Conservation (phyloP, 64 coral and sea anemone genomes). For the Dendrophyllia cribrosa region DNA sequence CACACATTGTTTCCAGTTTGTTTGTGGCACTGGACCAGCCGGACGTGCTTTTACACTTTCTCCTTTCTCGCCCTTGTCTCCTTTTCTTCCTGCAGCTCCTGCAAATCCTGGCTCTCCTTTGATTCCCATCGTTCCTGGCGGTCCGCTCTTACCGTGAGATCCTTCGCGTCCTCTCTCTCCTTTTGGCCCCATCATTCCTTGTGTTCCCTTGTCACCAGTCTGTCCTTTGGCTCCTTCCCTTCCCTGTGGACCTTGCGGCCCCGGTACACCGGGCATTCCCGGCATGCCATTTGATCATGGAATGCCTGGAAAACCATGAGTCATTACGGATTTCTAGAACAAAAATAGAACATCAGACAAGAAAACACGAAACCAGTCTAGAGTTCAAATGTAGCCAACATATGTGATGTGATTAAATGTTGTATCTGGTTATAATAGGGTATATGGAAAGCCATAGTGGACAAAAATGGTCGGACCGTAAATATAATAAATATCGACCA, state of each 20-base stretch:
- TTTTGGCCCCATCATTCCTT: not conserved
- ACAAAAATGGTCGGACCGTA: too few species aligned
- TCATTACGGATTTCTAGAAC: too few species aligned
- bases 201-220: not conserved
- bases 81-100: conserved; percentile 13
- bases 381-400: too few species aligned
- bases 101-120: not conserved
- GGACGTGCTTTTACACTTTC: not conserved
- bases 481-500: too few species aligned
- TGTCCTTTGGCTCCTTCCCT: not conserved
- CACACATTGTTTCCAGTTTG: not conserved
- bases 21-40: not conserved
- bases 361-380: too few species aligned
- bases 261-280: not conserved
- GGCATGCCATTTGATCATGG: not conserved
- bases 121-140: not conserved
- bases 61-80: not conserved
- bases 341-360: too few species aligned
- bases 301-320: not conserved
- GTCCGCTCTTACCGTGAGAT: not conserved
- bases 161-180: conserved; percentile 5
- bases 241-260: not conserved
- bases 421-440: too few species aligned
- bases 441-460: too few species aligned
- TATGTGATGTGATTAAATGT: too few species aligned